These are phyloP conservation scores for Ariolimax columbianus DNA, from an alignment of 2,888 invertebrate genomes.

Conservation along the genomic window DNA sequence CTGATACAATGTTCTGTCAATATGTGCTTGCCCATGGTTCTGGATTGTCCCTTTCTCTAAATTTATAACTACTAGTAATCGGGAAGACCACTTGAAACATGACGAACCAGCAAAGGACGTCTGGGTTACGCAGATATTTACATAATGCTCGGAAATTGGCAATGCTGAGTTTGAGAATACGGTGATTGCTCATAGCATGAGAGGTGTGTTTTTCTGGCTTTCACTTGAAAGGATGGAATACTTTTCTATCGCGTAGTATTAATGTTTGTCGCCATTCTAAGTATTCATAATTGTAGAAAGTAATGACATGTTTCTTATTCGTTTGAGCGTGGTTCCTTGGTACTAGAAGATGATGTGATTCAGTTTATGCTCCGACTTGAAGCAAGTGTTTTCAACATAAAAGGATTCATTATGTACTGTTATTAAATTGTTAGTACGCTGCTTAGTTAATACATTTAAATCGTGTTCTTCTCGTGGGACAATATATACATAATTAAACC, in stretches of 20 bases:
- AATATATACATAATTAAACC: no score
- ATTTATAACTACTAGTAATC: neutral
- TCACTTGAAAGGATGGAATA: neutral
- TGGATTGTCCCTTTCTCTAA: neutral
- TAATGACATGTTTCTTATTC: no score
- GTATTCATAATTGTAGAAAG: no score
- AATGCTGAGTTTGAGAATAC: neutral
- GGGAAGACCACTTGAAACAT: neutral
- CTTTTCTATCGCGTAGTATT: neutral
- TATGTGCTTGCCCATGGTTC: neutral
- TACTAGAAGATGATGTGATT: no score
- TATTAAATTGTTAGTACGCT: no score
- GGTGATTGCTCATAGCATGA: neutral
- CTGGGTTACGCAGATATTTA: neutral
- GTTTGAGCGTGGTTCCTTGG: no score
- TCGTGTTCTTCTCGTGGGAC: no score
- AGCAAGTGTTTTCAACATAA: no score
- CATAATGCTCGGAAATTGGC: neutral
- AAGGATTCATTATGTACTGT: no score
- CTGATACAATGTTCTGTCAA: no score
- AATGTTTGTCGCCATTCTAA: neutral
- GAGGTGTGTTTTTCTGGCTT: neutral
- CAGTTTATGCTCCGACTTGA: no score
- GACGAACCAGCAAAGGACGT: neutral
- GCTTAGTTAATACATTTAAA: no score